These are phyloP conservation scores for Iselma pallidipennis DNA, from an alignment of 2,888 invertebrate species.

Conservation along the genomic window DNA sequence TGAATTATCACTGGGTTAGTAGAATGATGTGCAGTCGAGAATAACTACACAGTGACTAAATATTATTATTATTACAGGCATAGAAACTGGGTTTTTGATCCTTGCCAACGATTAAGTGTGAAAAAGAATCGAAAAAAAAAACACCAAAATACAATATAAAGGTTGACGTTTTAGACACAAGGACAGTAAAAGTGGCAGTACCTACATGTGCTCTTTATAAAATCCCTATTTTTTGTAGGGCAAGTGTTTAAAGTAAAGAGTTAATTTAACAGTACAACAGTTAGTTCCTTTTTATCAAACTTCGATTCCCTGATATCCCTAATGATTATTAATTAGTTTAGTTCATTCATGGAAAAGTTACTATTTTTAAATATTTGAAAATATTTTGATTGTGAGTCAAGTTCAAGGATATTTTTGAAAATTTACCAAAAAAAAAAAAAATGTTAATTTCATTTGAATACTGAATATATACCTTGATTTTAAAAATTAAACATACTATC, in stretches of 20 bases:
- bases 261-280: too few species aligned
- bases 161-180: too few species aligned
- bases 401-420: neutral
- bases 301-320: too few species aligned
- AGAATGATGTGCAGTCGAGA: conserved; percentile 14
- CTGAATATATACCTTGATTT: neutral
- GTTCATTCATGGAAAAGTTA: neutral
- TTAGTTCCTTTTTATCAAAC: too few species aligned
- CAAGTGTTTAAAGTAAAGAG: too few species aligned
- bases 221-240: too few species aligned
- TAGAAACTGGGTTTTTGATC: neutral
- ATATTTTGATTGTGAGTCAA: too few species aligned
- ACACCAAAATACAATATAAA: neutral
- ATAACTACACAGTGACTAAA: conserved; percentile 16
- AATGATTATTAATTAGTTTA: neutral
- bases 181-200: too few species aligned
- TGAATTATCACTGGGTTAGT: conserved; percentile 25
- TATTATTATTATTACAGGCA: neutral
- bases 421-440: neutral
- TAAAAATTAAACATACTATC: neutral
- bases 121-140: neutral
- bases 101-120: conserved; percentile 11
- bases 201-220: too few species aligned
- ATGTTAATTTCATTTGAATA: neutral
- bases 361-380: neutral